Evolutionary conservation across 2,888 invertebrate genomes (phyloP).

Genomic region (Microchrysa polita): DNA sequence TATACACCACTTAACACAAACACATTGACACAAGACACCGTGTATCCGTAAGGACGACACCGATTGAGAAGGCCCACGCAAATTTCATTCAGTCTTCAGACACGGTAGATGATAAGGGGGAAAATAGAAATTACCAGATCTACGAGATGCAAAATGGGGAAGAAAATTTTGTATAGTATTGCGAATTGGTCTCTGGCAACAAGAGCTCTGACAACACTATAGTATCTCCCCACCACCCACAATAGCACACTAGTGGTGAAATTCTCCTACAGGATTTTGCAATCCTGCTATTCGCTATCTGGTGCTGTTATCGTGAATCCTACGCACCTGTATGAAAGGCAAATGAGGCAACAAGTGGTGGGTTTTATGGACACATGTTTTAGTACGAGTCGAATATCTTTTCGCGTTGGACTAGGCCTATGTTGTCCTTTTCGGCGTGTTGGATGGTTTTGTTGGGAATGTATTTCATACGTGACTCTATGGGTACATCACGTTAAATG

Average conservation of each 20-base stretch:
- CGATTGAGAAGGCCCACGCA: constrained; percentile 18
- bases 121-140: no score
- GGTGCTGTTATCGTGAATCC: constrained; percentile 8
- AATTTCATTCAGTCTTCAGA: constrained; percentile 27
- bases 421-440: no score
- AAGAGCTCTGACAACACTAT: background rate
- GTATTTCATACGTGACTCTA: no score
- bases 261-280: constrained; percentile 17
- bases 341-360: constrained; percentile 37
- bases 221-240: constrained; percentile 2
- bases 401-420: no score
- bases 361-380: background rate
- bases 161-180: no score
- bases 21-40: background rate
- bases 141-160: no score
- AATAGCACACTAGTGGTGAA: background rate
- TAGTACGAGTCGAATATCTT: no score
- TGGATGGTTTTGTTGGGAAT: no score
- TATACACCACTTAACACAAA: constrained; percentile 35
- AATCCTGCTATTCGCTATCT: constrained; percentile 20
- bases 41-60: constrained; percentile 13
- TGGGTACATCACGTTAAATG: constrained; percentile 14
- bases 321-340: constrained; percentile 14
- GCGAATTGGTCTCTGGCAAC: background rate
- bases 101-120: background rate